These are phyloP conservation scores for Campoplex capitator DNA, from an alignment of 2,888 invertebrate species.

Conservation along the genomic window DNA sequence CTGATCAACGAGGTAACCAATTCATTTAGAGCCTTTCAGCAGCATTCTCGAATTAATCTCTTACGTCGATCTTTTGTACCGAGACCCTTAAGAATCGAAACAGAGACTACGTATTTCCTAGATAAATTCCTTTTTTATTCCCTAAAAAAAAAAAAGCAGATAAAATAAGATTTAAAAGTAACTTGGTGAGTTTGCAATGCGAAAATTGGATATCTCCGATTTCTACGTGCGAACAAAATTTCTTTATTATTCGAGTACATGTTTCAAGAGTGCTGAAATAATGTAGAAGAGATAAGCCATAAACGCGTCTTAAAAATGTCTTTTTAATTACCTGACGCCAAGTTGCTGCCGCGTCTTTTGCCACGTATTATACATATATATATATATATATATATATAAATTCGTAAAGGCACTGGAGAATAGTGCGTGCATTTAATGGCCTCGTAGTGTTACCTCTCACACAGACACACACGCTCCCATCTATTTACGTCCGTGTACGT, in stretches of 20 bases:
- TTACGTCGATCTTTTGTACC: neutral
- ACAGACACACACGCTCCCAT: neutral
- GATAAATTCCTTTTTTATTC: too few species aligned
- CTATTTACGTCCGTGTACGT: neutral
- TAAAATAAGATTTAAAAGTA: neutral
- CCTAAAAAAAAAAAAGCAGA: too few species aligned
- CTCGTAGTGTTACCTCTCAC: constrained; percentile 77
- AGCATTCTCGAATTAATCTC: neutral
- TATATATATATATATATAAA: too few species aligned
- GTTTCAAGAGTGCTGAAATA: constrained; percentile 24
- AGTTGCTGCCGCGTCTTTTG: neutral
- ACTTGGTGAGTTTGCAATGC: neutral
- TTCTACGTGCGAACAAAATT: constrained; percentile 34
- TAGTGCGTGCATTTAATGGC: constrained; percentile 81
- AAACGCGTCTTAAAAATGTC: neutral
- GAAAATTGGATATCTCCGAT: neutral
- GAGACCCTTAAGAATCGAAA: too few species aligned
- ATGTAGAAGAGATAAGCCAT: neutral
- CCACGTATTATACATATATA: neutral
- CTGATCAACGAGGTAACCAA: neutral
- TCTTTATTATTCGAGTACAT: constrained; percentile 41
- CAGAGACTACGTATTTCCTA: too few species aligned
- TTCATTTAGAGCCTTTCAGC: neutral
- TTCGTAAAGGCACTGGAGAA: constrained; percentile 48
- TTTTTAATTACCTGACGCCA: constrained; percentile 14